Evolutionary conservation across 2,888 invertebrate species (phyloP), one percentile per base, ranked within the genome.

Genomic region (Tridacna gigas): DNA sequence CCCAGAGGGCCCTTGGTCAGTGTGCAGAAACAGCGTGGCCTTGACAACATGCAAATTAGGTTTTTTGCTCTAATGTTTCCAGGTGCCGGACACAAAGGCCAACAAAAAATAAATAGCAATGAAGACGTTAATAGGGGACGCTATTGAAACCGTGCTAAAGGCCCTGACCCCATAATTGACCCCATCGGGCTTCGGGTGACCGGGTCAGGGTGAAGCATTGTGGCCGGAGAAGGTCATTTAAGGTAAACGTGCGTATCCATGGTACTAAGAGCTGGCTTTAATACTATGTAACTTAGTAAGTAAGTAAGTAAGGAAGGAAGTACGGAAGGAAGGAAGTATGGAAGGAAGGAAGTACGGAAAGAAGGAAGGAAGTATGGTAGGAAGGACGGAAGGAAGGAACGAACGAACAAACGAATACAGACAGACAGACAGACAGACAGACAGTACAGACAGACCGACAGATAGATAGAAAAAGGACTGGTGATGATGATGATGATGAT

Each of bases 81-180:
- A 71, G 48, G 71, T 71, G 51, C 51, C 71, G 51, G 4, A 51
- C 71, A 71, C 71, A 71, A 71, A 75, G 63, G 61, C 47, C 63
- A 45, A 9, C 37, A 37, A 61, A 75, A 28, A 75, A 63, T 60
- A 75, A 61, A 75, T 65, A 75, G 63, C 75, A 75, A 75, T 75
- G 47, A 75, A 75, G 47, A 47, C 25, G 63, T 63, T 75, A 63
- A 75, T 75, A 25, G 65, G 51, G 79, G 79, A 79, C 79, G 83
- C 73, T 79, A 83, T 83, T 66, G 63, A 56, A 67, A 51, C 28
- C 47, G 20, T 63, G 18, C 66, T 60, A 66, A 66, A 79, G 76
- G 76, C 76, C 77, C 56, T 83, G 83, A 79, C 83, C 75, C 79
- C 76, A 45, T 47, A 63, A 73, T 63, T 83, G 79, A 83, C 83